These are phyloP conservation scores for Frankliniella fusca DNA, from an alignment of 2,888 invertebrate species.

Conservation along the genomic window DNA sequence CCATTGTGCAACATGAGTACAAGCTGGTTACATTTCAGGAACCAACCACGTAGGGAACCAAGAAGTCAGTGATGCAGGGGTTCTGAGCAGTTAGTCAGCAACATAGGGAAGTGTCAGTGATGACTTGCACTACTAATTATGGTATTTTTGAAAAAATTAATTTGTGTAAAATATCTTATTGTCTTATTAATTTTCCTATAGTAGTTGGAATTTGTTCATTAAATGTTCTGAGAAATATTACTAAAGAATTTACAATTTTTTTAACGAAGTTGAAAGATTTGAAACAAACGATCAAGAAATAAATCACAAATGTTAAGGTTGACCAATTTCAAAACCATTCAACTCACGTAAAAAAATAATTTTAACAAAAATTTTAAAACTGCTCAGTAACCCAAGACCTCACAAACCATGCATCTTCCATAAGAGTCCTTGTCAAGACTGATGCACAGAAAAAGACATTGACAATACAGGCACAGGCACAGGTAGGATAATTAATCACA, in stretches of 20 bases:
- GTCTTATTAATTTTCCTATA: too few relatives aligned
- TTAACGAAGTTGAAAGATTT: not conserved
- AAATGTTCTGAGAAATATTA: too few relatives aligned
- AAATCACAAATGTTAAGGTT: not conserved
- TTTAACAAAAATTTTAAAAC: not conserved
- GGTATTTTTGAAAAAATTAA: too few relatives aligned
- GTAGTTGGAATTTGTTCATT: too few relatives aligned
- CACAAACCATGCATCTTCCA: not conserved
- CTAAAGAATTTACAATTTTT: too few relatives aligned
- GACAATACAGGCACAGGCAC: constrained; percentile 25
- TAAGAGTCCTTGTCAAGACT: not conserved
- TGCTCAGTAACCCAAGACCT: not conserved
- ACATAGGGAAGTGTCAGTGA: too few relatives aligned
- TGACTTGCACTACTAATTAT: too few relatives aligned
- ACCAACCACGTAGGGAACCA: not conserved
- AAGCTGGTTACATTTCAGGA: not conserved
- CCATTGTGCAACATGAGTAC: constrained; percentile 14
- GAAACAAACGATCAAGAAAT: not conserved
- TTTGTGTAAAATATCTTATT: too few relatives aligned
- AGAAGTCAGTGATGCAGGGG: not conserved
- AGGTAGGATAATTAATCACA: constrained; percentile 23
- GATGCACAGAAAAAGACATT: constrained; percentile 13
- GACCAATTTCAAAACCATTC: not conserved
- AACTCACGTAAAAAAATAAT: not conserved
- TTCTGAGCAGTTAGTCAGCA: not conserved